Percentiles rank a stretch among this genome's conserved stretches.
phyloP scores from a whole-genome alignment of 2,888 invertebrate genomes.

The Spicauda simplicius region DNA sequence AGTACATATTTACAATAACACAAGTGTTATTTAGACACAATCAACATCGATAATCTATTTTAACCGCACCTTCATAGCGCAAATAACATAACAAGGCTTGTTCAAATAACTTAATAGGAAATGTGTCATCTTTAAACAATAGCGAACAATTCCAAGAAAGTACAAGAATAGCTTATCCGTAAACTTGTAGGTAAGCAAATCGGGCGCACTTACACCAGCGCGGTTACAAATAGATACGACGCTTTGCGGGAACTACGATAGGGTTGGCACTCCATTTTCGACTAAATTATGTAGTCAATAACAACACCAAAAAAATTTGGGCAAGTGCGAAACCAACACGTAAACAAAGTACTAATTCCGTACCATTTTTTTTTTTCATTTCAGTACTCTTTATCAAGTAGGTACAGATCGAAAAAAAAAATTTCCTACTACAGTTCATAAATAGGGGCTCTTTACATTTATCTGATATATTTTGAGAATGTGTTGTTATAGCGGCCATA shows the following conservation, averaged over 20 bases:
- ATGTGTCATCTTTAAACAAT: constrained; percentile 32
- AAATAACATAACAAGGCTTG: constrained; percentile 18
- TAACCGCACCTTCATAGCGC: background rate
- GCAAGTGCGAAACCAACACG: too few relatives aligned
- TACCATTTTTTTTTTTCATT: too few relatives aligned
- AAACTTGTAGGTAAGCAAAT: constrained; percentile 40
- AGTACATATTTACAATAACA: too few relatives aligned
- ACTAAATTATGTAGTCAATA: too few relatives aligned
- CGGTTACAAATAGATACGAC: constrained; percentile 47
- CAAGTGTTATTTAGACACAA: background rate
- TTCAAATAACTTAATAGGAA: constrained; percentile 30
- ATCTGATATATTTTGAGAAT: too few relatives aligned
- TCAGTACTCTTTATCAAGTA: too few relatives aligned
- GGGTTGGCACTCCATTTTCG: constrained; percentile 12
- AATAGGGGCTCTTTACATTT: too few relatives aligned
- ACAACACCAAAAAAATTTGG: too few relatives aligned
- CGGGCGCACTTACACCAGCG: constrained; percentile 41
- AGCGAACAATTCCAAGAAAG: constrained; percentile 37
- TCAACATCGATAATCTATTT: background rate
- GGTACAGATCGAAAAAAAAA: too few relatives aligned
- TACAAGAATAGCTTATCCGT: constrained; percentile 40
- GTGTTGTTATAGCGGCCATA: too few relatives aligned
- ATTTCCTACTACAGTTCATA: too few relatives aligned
- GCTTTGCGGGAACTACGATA: constrained; percentile 43
- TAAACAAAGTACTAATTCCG: too few relatives aligned